Evolutionary conservation across 2,113 vertebrate species (phyloP).

Genomic region (Candoia aspera): DNA sequence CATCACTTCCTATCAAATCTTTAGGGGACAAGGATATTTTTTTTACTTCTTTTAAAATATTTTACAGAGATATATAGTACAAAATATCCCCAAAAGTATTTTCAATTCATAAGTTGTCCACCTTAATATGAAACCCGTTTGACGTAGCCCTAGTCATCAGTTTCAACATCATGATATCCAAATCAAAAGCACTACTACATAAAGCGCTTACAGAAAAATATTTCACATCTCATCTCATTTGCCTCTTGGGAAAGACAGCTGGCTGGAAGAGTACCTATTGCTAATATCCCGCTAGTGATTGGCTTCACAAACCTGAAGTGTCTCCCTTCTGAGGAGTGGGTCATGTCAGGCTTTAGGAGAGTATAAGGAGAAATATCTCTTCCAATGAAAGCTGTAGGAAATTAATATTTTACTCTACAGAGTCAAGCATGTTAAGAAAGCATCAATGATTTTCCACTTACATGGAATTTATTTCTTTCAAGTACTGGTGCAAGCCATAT

Average conservation of each 20-base stretch:
- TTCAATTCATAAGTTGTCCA: background rate
- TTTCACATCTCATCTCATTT: background rate
- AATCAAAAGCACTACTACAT: background rate
- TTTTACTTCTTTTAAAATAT: background rate
- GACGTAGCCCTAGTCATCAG: background rate
- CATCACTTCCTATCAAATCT: background rate
- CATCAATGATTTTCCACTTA: conserved; percentile 34
- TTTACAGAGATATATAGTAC: background rate
- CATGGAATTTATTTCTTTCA: conserved; percentile 57
- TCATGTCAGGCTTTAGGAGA: conserved; percentile 38
- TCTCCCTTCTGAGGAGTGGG: conserved; percentile 64
- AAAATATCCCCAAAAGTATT: background rate
- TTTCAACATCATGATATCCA: background rate
- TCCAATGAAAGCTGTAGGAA: conserved; percentile 74
- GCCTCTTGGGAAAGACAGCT: background rate
- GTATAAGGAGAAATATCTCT: conserved; percentile 75
- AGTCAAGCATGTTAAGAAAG: conserved; percentile 75
- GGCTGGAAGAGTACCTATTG: background rate
- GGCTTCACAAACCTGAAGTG: conserved; percentile 76
- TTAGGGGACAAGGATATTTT: too few relatives aligned
- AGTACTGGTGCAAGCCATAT: background rate
- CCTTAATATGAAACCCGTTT: background rate
- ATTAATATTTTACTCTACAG: conserved; percentile 78
- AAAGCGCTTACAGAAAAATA: background rate
- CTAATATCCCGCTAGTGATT: conserved; percentile 39